Percentiles rank a stretch among this genome's conserved stretches.
Conservation (phyloP, 2,888 invertebrate species). For the Acholoe squamosa region DNA sequence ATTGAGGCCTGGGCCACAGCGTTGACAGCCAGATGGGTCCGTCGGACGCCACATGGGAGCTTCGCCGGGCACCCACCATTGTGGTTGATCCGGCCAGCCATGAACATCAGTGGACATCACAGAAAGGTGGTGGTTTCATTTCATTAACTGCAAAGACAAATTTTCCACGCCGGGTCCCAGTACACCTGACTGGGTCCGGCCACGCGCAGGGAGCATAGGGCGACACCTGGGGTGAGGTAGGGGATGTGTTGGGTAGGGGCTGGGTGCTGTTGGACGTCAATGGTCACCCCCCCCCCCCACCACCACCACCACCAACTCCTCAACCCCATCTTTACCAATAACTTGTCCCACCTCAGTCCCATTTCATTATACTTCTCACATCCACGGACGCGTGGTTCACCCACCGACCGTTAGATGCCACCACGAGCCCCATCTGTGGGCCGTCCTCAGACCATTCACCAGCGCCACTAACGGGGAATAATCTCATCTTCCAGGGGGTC, state of each 20-base stretch:
- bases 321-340: neutral
- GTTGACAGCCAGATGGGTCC: constrained; percentile 44
- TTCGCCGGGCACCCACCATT: constrained; percentile 13
- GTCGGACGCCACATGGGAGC: neutral
- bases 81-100: constrained; percentile 25
- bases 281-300: too few species aligned
- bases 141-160: constrained; percentile 54
- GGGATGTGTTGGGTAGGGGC: neutral
- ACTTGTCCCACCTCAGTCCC: neutral
- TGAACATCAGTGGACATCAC: constrained; percentile 38
- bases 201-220: neutral
- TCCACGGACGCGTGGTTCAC: neutral
- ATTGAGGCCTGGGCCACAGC: neutral
- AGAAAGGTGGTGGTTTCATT: constrained; percentile 53
- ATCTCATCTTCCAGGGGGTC: constrained; percentile 49
- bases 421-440: neutral
- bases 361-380: neutral
- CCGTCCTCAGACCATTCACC: neutral
- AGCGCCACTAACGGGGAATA: constrained; percentile 13
- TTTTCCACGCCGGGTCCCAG: neutral
- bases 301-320: too few species aligned
- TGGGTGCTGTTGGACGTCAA: constrained; percentile 21
- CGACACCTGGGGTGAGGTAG: neutral
- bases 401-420: neutral
- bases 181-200: constrained; percentile 1